These are phyloP conservation scores for Neoseiulus cucumeris DNA, from an alignment of 1,140 invertebrate species.

Conservation along the genomic window DNA sequence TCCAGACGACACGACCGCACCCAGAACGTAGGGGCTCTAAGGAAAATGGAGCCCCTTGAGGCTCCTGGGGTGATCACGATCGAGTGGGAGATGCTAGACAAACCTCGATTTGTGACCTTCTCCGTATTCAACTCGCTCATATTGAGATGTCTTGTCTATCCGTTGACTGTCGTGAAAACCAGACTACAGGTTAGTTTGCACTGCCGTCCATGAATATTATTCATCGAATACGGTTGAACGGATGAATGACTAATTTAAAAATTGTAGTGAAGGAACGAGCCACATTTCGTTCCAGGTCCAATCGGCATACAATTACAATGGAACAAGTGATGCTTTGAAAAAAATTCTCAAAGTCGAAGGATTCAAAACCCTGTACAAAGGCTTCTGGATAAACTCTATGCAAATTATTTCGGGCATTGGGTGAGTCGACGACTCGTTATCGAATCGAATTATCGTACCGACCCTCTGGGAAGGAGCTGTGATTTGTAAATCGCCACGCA, in stretches of 20 bases:
- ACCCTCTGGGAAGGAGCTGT: background rate
- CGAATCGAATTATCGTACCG: background rate
- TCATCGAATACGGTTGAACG: too few species aligned
- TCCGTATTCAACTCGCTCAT: slow-evolving; percentile 67
- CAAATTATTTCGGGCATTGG: slow-evolving; percentile 51
- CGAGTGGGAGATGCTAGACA: slow-evolving; percentile 98
- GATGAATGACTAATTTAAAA: too few species aligned
- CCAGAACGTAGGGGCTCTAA: too few species aligned
- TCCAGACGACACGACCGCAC: too few species aligned
- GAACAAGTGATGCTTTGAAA: slow-evolving; percentile 68
- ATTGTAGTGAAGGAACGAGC: too few species aligned
- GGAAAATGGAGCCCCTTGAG: slow-evolving; percentile 15
- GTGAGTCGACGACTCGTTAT: background rate
- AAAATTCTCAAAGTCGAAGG: slow-evolving; percentile 81
- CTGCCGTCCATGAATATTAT: slow-evolving; percentile 24
- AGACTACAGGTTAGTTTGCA: slow-evolving; percentile 46
- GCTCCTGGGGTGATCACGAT: slow-evolving; percentile 48
- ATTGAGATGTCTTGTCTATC: slow-evolving; percentile 75
- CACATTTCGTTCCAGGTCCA: slow-evolving; percentile 16
- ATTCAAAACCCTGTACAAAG: slow-evolving; percentile 62
- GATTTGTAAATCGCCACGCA: background rate
- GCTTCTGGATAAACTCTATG: slow-evolving; percentile 55
- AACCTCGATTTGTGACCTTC: slow-evolving; percentile 61
- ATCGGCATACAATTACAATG: slow-evolving; percentile 36
- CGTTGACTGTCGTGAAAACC: slow-evolving; percentile 88